These are phyloP conservation scores for Buceros bicornis DNA, from an alignment of 2,797 vertebrate species.

Conservation along the genomic window DNA sequence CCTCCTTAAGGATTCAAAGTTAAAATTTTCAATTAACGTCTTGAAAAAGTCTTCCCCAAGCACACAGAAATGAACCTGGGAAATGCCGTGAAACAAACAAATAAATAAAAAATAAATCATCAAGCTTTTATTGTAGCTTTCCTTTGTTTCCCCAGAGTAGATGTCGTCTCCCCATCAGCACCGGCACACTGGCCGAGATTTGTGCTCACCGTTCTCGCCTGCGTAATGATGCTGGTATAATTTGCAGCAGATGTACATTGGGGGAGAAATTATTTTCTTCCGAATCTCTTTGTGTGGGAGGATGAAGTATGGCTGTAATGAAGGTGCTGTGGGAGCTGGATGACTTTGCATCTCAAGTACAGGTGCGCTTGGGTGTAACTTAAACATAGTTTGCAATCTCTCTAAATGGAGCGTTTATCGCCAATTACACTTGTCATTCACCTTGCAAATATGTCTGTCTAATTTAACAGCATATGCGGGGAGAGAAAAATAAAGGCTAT, in stretches of 20 bases:
- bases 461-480: conserved; percentile 59
- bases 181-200: background rate
- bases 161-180: conserved; percentile 50
- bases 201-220: conserved; percentile 42
- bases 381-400: conserved; percentile 73
- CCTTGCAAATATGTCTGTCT: conserved; percentile 62
- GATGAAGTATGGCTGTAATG: conserved; percentile 66
- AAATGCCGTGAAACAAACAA: background rate
- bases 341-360: conserved; percentile 70
- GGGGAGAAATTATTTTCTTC: conserved; percentile 67
- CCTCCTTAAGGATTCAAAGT: background rate
- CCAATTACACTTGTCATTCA: conserved; percentile 74
- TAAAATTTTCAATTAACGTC: background rate
- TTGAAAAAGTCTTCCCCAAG: background rate
- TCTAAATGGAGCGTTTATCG: conserved; percentile 71
- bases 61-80: background rate
- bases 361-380: conserved; percentile 73
- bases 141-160: conserved; percentile 44
- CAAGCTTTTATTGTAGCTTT: conserved; percentile 3
- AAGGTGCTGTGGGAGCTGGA: conserved; percentile 64
- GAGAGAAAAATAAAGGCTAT: conserved; percentile 56
- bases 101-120: background rate
- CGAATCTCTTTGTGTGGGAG: conserved; percentile 70
- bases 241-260: conserved; percentile 68
- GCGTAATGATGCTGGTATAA: conserved; percentile 57